Evolutionary conservation across 2,797 vertebrate species (phyloP).

Genomic region (Molossus molossus): DNA sequence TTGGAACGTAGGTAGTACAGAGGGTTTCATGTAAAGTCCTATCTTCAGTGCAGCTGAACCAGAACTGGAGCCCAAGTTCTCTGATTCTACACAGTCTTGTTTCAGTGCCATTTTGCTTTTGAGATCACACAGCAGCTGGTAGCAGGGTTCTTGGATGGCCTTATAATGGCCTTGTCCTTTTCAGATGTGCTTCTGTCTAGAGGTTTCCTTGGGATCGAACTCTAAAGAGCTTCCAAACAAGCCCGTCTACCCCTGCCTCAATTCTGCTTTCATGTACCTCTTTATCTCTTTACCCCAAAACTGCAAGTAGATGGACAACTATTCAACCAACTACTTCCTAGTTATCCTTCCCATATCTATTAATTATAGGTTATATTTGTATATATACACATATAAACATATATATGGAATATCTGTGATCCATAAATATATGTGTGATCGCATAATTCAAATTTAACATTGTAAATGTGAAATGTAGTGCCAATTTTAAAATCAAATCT

Average conservation of each 20-base stretch:
- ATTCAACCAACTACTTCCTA: background rate
- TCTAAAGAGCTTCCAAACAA: background rate
- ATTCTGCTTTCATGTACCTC: background rate
- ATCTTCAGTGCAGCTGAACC: background rate
- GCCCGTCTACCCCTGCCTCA: background rate
- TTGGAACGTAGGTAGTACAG: background rate
- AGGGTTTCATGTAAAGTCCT: background rate
- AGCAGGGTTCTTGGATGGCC: background rate
- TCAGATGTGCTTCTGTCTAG: background rate
- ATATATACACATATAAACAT: background rate
- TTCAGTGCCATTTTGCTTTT: background rate
- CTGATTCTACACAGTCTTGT: background rate
- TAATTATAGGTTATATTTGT: background rate
- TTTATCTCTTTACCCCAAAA: background rate
- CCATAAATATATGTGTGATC: background rate
- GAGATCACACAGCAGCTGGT: background rate
- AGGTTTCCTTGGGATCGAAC: background rate
- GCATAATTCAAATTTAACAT: background rate
- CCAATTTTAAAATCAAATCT: conserved; percentile 29
- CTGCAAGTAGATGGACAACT: background rate
- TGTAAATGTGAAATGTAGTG: background rate
- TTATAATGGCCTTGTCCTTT: background rate
- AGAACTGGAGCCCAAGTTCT: background rate
- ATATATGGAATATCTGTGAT: background rate
- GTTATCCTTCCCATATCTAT: background rate